Base-by-base conservation (phyloP, 2,113 vertebrate genomes). In the Dendropsophus ebraccatus region DNA sequence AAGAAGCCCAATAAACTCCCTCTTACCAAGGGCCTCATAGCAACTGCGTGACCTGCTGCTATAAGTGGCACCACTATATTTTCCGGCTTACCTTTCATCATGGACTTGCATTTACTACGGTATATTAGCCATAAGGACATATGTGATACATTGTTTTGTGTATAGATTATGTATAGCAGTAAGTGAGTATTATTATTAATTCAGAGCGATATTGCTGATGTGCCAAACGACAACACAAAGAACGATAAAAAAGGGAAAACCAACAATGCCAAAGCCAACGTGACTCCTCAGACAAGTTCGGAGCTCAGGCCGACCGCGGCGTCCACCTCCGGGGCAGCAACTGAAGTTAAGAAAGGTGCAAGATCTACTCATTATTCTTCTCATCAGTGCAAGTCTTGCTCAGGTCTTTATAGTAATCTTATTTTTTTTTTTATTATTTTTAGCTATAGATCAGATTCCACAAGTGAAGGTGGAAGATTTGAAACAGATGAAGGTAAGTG, bases 131-230 rank as follows among this genome's bases (percentile, higher is more conserved):
- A 5, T 41, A 41, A 5, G 41, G 3, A 5, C 1, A 17, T 16
- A 70, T 65, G 19, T 41, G 16, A 70, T n/a, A 32, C 1, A 0
- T 1, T 28, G n/a, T n/a, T 23, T 14, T 2, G 8, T 74, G 41
- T 52, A 52, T 25, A 30, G 13, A 30, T n/a, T n/a, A n/a, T n/a
- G n/a, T n/a, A n/a, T 28, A 5, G 11, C 30, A 30, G 10, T 65
- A 65, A 65, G n/a, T 41, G 52, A 41, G 41, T 41, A n/a, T 45
- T 91, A 21, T 69, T 78, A 25, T 77, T 65, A 0, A 92, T 94
- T 49, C 88, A 99, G 98, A 99, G 97, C 80, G 98, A 99, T 89
- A 99, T 99, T 74, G 97, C 96, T 1, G 97, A 99, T 13, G 97
- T 99, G 88, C 97, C 98, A 90, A 99, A 96, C 76, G 97, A 98